phyloP scores from a whole-genome alignment of 2,797 vertebrate species.

The Pipistrellus nathusii region DNA sequence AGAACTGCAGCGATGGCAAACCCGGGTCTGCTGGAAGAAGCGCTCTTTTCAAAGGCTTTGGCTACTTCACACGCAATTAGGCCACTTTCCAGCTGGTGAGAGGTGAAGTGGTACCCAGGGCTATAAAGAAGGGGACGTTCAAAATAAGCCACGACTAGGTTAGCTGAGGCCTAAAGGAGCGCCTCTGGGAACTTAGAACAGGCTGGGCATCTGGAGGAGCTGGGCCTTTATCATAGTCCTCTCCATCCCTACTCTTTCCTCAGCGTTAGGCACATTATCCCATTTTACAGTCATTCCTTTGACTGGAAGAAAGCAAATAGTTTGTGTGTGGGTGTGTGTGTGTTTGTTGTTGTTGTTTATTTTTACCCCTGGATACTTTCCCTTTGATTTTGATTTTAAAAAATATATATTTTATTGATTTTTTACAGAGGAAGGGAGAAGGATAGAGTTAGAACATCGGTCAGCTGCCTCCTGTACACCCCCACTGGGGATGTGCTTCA shows the following conservation, averaged over 20 bases:
- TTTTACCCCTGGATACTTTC: too few relatives aligned
- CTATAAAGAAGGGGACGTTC: neutral
- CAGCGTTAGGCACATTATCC: neutral
- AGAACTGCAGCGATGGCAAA: neutral
- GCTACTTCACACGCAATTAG: slow-evolving; percentile 27
- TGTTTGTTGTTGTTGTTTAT: too few relatives aligned
- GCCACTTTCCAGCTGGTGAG: neutral
- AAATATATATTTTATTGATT: too few relatives aligned
- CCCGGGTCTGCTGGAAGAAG: neutral
- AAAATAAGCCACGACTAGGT: neutral
- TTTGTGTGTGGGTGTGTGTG: neutral
- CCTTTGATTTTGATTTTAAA: too few relatives aligned
- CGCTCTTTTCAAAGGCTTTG: neutral
- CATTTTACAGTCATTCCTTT: neutral
- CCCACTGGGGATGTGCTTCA: too few relatives aligned
- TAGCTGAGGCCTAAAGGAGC: neutral
- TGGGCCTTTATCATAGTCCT: neutral
- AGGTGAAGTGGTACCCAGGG: slow-evolving; percentile 33
- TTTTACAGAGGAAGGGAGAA: too few relatives aligned
- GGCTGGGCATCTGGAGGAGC: neutral
- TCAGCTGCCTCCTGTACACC: too few relatives aligned
- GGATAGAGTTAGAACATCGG: too few relatives aligned
- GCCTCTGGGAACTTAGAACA: neutral
- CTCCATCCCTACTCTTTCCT: neutral
- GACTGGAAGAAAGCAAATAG: neutral